phyloP scores from a whole-genome alignment of 2,888 invertebrate genomes.

The Xylocampa areola region DNA sequence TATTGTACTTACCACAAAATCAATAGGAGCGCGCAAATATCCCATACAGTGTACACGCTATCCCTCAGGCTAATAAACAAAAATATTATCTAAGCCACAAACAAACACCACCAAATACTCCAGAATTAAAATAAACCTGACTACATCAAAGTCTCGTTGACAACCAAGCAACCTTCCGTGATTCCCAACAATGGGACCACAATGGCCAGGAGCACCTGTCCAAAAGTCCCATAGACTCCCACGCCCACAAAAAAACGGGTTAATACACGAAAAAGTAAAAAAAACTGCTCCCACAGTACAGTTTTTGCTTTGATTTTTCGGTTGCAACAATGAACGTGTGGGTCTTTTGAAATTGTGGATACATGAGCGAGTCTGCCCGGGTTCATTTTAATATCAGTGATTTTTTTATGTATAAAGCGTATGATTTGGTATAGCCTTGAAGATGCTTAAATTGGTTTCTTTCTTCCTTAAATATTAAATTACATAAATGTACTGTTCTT shows the following conservation, averaged over 20 bases:
- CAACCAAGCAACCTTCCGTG: slow-evolving; percentile 25
- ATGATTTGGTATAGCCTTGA: slow-evolving; percentile 29
- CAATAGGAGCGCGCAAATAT: not conserved
- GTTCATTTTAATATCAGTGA: slow-evolving; percentile 15
- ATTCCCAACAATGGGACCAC: slow-evolving; percentile 48
- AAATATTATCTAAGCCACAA: slow-evolving; percentile 36
- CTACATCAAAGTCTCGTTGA: slow-evolving; percentile 41
- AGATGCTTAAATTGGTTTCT: not conserved
- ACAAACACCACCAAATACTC: slow-evolving; percentile 18
- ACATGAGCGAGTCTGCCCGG: slow-evolving; percentile 44
- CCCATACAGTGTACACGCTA: not conserved
- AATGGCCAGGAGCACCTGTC: slow-evolving; percentile 77
- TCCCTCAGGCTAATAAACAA: slow-evolving; percentile 30
- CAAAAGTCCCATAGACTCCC: slow-evolving; percentile 73
- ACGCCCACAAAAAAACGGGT: slow-evolving; percentile 86
- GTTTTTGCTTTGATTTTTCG: slow-evolving; percentile 61
- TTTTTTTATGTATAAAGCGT: slow-evolving; percentile 7
- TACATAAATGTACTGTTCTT: too few relatives aligned
- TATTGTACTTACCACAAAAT: too few relatives aligned
- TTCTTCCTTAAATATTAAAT: too few relatives aligned
- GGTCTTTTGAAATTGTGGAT: slow-evolving; percentile 44
- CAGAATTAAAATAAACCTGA: slow-evolving; percentile 18
- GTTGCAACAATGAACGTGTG: slow-evolving; percentile 40
- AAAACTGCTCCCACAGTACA: slow-evolving; percentile 63
- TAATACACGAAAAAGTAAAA: slow-evolving; percentile 64